Evolutionary conservation across 37 sponge, comb jelly and placozoan genomes (phyloP).

Genomic region (Aphrocallistes beatrix): DNA sequence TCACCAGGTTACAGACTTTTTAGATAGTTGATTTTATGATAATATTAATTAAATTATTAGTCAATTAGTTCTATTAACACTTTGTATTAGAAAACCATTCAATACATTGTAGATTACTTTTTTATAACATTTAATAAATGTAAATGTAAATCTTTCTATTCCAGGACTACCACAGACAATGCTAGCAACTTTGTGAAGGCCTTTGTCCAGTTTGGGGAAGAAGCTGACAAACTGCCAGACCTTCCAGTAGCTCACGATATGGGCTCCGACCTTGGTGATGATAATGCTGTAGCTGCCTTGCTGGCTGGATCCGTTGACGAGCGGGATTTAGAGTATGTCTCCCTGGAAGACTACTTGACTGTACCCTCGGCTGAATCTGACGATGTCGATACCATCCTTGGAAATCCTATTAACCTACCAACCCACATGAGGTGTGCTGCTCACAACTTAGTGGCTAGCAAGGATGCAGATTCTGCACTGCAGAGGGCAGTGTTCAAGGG

Average conservation of each 20-base stretch:
- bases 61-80: not conserved
- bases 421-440: not conserved
- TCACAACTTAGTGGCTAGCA: too few relatives aligned
- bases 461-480: too few relatives aligned
- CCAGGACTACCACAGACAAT: not conserved
- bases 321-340: not conserved
- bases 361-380: not conserved
- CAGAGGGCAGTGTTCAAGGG: too few relatives aligned
- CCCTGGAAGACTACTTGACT: not conserved
- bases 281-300: not conserved
- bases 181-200: not conserved
- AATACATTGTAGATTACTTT: too few relatives aligned
- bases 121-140: not conserved
- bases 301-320: not conserved
- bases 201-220: not conserved
- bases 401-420: not conserved
- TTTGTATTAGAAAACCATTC: too few relatives aligned
- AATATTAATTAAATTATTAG: not conserved
- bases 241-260: not conserved
- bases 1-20: not conserved
- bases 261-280: not conserved
- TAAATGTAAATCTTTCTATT: not conserved
- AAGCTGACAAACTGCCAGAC: not conserved
- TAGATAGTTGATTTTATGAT: not conserved
- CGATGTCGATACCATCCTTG: not conserved